Percentiles rank a stretch among this genome's conserved stretches.
Conservation (phyloP, 2,888 invertebrate genomes). For the Myopa tessellatipennis region DNA sequence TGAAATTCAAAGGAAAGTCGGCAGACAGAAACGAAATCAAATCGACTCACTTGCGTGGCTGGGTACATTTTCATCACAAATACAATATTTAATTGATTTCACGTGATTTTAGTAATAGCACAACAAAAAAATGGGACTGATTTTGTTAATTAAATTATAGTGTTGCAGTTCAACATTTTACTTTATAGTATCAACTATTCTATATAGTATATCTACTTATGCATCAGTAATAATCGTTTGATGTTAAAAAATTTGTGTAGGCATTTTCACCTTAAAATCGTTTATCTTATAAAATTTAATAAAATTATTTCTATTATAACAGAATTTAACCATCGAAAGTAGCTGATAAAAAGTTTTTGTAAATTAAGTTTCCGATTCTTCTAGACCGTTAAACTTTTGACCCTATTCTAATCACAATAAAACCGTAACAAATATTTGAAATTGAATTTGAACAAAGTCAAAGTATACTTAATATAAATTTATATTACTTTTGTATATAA, state of each 20-base stretch:
- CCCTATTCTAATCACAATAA: background rate
- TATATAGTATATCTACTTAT: background rate
- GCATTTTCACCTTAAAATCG: too few relatives aligned
- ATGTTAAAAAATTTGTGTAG: too few relatives aligned
- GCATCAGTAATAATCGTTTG: too few relatives aligned
- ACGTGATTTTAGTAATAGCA: background rate
- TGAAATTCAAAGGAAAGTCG: conserved; percentile 10
- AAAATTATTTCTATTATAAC: background rate
- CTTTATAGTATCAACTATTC: background rate
- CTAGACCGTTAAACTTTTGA: background rate
- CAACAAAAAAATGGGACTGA: background rate
- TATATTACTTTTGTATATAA: background rate
- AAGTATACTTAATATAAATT: background rate
- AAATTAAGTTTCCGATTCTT: background rate
- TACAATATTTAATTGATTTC: background rate
- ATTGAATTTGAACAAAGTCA: background rate
- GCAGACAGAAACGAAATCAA: background rate
- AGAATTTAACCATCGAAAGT: background rate
- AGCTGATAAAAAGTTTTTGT: background rate
- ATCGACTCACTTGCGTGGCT: background rate
- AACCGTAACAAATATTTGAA: background rate
- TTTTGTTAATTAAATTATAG: background rate
- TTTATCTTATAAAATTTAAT: too few relatives aligned
- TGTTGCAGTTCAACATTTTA: background rate
- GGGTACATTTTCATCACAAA: too few relatives aligned